Percentiles rank a stretch among this genome's conserved stretches.
phyloP scores from a whole-genome alignment of 2,797 vertebrate genomes.

The Triplophysa yarkandensis region DNA sequence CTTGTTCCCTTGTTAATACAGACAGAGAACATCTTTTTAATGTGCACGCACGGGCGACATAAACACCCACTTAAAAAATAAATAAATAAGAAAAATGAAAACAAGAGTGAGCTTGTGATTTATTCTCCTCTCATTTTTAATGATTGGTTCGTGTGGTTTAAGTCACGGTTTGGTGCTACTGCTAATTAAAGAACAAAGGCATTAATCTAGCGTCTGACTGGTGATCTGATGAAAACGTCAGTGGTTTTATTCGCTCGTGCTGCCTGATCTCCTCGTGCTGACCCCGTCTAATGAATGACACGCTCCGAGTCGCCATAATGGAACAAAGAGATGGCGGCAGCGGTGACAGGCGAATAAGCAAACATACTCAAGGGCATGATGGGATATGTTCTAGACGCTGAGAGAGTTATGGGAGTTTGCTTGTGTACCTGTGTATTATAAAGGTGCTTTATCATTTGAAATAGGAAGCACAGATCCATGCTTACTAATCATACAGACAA shows the following conservation, averaged over 20 bases:
- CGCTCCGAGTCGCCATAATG: constrained; percentile 23
- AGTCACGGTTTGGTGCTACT: constrained; percentile 56
- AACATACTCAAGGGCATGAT: constrained; percentile 27
- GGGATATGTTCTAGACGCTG: constrained; percentile 23
- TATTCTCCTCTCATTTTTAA: constrained; percentile 58
- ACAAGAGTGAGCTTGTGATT: constrained; percentile 48
- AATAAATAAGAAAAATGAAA: constrained; percentile 18
- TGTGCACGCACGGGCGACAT: constrained; percentile 25
- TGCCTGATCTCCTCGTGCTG: constrained; percentile 44
- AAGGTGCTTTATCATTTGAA: background rate
- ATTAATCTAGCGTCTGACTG: constrained; percentile 53
- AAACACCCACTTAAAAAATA: constrained; percentile 16
- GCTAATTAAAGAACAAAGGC: constrained; percentile 54
- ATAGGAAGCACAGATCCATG: background rate
- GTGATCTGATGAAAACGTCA: constrained; percentile 56
- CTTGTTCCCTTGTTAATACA: constrained; percentile 43
- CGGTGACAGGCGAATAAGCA: constrained; percentile 21
- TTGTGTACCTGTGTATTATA: background rate
- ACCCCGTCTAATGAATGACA: constrained; percentile 50
- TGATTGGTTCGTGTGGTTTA: constrained; percentile 53
- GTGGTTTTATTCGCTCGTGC: constrained; percentile 50
- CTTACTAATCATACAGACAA: constrained; percentile 27
- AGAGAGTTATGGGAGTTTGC: constrained; percentile 33
- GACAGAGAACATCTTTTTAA: constrained; percentile 40
- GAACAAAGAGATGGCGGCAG: constrained; percentile 22